These are phyloP conservation scores for Canis aureus DNA, from an alignment of 2,113 vertebrate species.

Conservation along the genomic window DNA sequence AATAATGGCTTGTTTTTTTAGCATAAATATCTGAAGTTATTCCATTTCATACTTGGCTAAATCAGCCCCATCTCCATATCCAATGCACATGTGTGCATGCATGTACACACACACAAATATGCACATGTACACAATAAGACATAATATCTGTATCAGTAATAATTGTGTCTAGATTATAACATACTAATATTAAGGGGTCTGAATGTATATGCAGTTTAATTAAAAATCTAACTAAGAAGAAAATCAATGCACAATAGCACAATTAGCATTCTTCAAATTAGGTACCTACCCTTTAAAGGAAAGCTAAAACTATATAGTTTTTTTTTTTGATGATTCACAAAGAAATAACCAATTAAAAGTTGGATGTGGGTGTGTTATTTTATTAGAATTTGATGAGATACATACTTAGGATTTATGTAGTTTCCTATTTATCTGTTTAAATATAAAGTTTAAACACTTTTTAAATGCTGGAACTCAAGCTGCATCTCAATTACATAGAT, in stretches of 20 bases:
- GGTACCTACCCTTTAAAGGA: neutral
- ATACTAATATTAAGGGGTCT: neutral
- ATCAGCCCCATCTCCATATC: neutral
- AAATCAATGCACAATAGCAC: neutral
- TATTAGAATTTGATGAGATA: neutral
- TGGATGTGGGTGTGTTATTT: neutral
- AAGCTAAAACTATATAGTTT: neutral
- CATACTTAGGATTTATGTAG: neutral
- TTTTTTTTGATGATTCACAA: neutral
- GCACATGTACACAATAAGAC: neutral
- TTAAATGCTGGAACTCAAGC: neutral
- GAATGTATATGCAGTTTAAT: neutral
- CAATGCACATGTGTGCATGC: neutral
- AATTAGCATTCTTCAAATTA: conserved; percentile 9
- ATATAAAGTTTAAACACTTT: neutral
- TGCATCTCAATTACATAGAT: neutral
- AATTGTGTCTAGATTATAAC: neutral
- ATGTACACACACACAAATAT: neutral
- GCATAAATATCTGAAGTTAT: neutral
- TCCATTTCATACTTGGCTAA: neutral
- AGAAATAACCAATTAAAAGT: neutral
- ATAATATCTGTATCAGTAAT: neutral
- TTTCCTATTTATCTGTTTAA: neutral
- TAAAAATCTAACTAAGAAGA: neutral
- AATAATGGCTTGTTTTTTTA: neutral